Evolutionary conservation across 1,140 invertebrate genomes (phyloP).

Genomic region (Meloidogyne floridensis): DNA sequence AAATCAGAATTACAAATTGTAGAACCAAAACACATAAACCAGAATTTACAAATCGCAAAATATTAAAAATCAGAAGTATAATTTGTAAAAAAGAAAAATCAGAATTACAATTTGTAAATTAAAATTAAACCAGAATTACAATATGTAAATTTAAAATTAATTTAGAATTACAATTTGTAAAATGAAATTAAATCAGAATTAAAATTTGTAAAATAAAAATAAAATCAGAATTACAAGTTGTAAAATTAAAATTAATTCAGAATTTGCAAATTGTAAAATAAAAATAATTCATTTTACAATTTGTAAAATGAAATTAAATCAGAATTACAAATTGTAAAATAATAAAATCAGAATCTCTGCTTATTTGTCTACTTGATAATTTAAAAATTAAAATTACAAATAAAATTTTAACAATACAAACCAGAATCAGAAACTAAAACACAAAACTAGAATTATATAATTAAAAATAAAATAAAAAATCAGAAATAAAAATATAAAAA

Average conservation of each 20-base stretch:
- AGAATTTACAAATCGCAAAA: neutral
- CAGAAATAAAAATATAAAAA: neutral
- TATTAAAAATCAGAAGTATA: neutral
- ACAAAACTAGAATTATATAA: neutral
- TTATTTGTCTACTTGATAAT: neutral
- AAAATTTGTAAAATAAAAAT: neutral
- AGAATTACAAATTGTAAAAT: conserved; percentile 1
- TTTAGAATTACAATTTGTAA: neutral
- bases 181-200: neutral
- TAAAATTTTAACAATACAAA: no score
- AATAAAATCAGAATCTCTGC: neutral
- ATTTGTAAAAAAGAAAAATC: neutral
- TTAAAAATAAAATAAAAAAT: neutral
- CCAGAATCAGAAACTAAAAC: neutral
- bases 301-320: neutral
- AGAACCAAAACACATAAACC: neutral
- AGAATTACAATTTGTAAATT: neutral
- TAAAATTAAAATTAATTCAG: neutral
- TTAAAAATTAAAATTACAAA: neutral
- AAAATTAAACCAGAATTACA: no score
- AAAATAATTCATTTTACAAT: no score
- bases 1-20: no score
- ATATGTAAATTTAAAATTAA: neutral
- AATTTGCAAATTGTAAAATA: no score
- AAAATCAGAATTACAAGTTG: neutral